These are phyloP conservation scores for Sebastes elongatus DNA, from an alignment of 2,797 vertebrate species.

Conservation along the genomic window DNA sequence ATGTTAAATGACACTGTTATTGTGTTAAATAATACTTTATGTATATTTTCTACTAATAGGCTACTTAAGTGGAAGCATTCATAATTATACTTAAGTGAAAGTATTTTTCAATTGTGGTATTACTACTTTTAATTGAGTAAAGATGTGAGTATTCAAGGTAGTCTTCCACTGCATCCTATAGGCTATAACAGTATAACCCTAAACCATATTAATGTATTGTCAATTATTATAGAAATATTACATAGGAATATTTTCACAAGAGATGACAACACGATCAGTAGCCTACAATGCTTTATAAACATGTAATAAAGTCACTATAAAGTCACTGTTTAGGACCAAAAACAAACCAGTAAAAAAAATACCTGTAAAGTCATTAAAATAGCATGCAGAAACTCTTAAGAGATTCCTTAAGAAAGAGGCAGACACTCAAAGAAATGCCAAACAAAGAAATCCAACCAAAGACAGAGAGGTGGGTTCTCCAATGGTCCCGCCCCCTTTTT, in stretches of 20 bases:
- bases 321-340: too few relatives aligned
- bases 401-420: slow-evolving; percentile 13
- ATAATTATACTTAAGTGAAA: not conserved
- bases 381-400: not conserved
- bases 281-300: not conserved
- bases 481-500: slow-evolving; percentile 4
- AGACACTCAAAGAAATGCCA: slow-evolving; percentile 32
- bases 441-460: slow-evolving; percentile 76
- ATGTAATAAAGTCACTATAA: not conserved
- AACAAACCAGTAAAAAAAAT: not conserved
- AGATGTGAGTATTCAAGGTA: not conserved
- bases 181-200: not conserved
- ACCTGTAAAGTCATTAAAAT: not conserved
- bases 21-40: not conserved
- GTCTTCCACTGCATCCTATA: not conserved
- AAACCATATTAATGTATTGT: not conserved
- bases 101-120: not conserved
- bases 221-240: not conserved
- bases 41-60: not conserved
- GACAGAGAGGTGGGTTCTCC: slow-evolving; percentile 26
- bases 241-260: not conserved
- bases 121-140: not conserved
- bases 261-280: not conserved
- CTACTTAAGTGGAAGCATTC: not conserved
- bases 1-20: not conserved